phyloP scores from a whole-genome alignment of 1,140 invertebrate genomes.

The Lycorma delicatula region DNA sequence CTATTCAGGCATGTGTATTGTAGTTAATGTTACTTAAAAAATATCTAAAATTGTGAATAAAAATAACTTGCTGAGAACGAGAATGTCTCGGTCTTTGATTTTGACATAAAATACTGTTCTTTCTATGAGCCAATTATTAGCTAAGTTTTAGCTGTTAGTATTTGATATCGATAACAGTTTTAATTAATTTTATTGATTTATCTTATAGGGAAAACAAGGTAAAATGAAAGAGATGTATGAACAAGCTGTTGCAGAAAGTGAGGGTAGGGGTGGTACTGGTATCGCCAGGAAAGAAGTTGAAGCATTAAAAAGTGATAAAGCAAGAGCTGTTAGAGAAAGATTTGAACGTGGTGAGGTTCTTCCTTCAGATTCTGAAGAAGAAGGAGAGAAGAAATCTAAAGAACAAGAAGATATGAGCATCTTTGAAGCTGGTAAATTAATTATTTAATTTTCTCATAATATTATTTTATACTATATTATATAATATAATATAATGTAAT shows the following conservation, averaged over 20 bases:
- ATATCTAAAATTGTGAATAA: no score
- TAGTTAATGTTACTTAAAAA: no score
- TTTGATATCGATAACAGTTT: no score
- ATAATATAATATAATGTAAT: no score
- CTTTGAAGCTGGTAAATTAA: constrained; percentile 64
- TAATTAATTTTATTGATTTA: no score
- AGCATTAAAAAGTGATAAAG: constrained; percentile 48
- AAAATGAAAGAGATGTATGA: constrained; percentile 89
- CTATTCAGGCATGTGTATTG: no score
- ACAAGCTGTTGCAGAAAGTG: constrained; percentile 74
- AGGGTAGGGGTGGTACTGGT: constrained; percentile 51
- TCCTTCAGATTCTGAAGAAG: constrained; percentile 35
- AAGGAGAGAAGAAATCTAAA: constrained; percentile 43
- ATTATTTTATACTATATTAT: no score
- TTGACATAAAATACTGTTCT: no score
- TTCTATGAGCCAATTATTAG: no score
- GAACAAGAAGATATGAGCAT: constrained; percentile 59
- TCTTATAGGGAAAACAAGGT: constrained; percentile 68
- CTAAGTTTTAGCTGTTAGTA: no score
- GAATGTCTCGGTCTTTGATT: no score
- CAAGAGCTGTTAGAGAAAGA: constrained; percentile 64
- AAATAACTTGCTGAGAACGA: no score
- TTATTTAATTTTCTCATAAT: constrained; percentile 1
- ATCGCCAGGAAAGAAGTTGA: constrained; percentile 48
- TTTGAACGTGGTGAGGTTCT: constrained; percentile 71